A percentile compares a stretch with the other conserved stretches of the same genome.
phyloP scores from a whole-genome alignment of 2,113 vertebrate species.

The Pionites leucogaster region DNA sequence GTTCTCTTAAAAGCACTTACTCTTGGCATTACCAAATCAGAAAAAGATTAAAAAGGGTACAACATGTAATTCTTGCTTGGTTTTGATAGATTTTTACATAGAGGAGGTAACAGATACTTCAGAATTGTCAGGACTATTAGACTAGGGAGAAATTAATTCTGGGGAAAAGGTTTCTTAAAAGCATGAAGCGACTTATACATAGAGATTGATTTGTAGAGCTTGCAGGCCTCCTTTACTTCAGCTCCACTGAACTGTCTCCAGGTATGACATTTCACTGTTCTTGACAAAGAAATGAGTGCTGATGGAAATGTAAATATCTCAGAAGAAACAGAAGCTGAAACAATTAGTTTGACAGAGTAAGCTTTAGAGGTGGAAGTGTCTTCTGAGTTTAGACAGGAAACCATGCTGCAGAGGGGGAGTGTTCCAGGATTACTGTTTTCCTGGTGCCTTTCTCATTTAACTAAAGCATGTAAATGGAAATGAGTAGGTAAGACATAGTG shows the following conservation, averaged over 20 bases:
- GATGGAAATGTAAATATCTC: conserved; percentile 62
- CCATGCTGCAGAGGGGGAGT: background rate
- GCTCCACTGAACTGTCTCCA: conserved; percentile 49
- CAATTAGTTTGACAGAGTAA: background rate
- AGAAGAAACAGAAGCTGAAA: conserved; percentile 11
- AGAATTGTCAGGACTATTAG: conserved; percentile 62
- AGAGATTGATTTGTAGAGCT: conserved; percentile 59
- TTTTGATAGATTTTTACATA: conserved; percentile 8
- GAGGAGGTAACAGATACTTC: conserved; percentile 38
- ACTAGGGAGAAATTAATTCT: conserved; percentile 62
- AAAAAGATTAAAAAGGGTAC: background rate
- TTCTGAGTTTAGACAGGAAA: background rate
- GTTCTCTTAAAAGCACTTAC: background rate
- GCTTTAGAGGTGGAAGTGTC: background rate
- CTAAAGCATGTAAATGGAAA: background rate
- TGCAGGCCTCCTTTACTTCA: conserved; percentile 57
- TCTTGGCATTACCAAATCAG: background rate
- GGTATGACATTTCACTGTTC: conserved; percentile 33
- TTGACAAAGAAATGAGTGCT: conserved; percentile 48
- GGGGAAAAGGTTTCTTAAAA: conserved; percentile 62
- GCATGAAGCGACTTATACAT: background rate
- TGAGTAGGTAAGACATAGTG: background rate
- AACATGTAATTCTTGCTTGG: conserved; percentile 5
- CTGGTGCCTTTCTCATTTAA: background rate
- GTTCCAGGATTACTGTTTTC: background rate